phyloP scores from a whole-genome alignment of 2,888 invertebrate genomes.

The Heteromyza rotundicornis region DNA sequence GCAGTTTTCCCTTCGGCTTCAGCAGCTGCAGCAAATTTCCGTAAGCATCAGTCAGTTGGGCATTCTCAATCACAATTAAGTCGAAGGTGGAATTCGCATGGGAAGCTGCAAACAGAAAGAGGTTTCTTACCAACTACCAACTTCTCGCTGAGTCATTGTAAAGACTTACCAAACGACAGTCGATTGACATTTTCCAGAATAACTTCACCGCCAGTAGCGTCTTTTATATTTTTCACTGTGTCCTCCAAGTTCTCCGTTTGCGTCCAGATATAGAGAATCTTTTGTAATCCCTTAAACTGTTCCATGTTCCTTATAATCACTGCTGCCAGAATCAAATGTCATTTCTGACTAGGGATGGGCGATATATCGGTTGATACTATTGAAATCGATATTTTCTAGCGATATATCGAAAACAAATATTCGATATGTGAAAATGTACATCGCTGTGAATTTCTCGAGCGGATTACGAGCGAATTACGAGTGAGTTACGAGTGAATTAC shows the following conservation, averaged over 20 bases:
- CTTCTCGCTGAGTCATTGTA: slow-evolving; percentile 41
- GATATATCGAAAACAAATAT: too few species aligned
- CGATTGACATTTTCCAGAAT: slow-evolving; percentile 69
- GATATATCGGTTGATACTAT: too few species aligned
- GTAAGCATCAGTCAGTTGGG: slow-evolving; percentile 62
- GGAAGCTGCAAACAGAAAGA: slow-evolving; percentile 62
- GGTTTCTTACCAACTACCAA: too few species aligned
- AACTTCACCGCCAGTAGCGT: slow-evolving; percentile 64
- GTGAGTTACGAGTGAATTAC: too few species aligned
- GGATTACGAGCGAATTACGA: too few species aligned
- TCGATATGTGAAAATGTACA: too few species aligned
- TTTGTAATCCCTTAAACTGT: slow-evolving; percentile 61
- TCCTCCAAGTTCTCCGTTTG: slow-evolving; percentile 65
- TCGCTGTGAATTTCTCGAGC: too few species aligned
- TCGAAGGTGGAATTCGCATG: slow-evolving; percentile 69
- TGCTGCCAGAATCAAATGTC: too few species aligned
- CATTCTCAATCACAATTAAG: slow-evolving; percentile 64
- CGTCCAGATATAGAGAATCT: slow-evolving; percentile 68
- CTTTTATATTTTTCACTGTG: slow-evolving; percentile 65
- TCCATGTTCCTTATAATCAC: slow-evolving; percentile 58
- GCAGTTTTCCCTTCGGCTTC: slow-evolving; percentile 69
- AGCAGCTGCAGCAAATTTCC: slow-evolving; percentile 68
- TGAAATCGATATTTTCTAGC: too few species aligned
- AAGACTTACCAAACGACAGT: slow-evolving; percentile 67
- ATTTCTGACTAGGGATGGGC: too few species aligned